Percentiles rank a stretch among this genome's conserved stretches.
Conservation (phyloP, 2,113 vertebrate species). For the Oryctolagus cuniculus region DNA sequence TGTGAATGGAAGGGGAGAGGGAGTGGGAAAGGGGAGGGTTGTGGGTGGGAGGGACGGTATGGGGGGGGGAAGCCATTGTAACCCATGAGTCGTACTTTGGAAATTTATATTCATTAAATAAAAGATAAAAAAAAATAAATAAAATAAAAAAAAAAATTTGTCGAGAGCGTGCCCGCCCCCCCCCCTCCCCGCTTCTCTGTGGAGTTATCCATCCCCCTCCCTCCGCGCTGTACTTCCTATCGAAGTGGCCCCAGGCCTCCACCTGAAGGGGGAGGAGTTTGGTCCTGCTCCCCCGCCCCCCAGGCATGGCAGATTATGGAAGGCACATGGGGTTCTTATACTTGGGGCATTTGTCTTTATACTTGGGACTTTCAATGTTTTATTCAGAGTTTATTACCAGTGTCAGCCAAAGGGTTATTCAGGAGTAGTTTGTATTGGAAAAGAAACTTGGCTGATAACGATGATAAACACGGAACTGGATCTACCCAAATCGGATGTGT, state of each 20-base stretch:
- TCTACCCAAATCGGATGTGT: background rate
- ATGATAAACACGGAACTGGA: background rate
- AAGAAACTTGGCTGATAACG: background rate
- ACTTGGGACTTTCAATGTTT: background rate
- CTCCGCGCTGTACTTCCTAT: background rate
- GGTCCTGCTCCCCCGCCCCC: background rate
- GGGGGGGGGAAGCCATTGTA: too few relatives aligned
- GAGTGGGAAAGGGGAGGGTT: too few relatives aligned
- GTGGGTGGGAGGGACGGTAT: too few relatives aligned
- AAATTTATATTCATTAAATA: too few relatives aligned
- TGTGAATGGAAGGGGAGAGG: too few relatives aligned
- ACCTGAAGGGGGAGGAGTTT: background rate
- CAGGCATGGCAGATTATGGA: background rate
- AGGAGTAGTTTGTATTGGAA: background rate
- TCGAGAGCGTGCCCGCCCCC: too few relatives aligned
- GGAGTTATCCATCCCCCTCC: background rate
- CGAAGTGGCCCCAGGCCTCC: background rate
- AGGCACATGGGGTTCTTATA: background rate
- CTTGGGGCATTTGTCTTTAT: background rate
- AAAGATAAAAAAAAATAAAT: too few relatives aligned
- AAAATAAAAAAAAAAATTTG: too few relatives aligned
- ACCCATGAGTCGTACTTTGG: too few relatives aligned
- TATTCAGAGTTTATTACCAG: background rate
- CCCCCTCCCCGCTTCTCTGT: too few relatives aligned
- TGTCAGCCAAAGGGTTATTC: background rate